Base-by-base conservation (phyloP, 2,113 vertebrate species). In the Scolopax mira region DNA sequence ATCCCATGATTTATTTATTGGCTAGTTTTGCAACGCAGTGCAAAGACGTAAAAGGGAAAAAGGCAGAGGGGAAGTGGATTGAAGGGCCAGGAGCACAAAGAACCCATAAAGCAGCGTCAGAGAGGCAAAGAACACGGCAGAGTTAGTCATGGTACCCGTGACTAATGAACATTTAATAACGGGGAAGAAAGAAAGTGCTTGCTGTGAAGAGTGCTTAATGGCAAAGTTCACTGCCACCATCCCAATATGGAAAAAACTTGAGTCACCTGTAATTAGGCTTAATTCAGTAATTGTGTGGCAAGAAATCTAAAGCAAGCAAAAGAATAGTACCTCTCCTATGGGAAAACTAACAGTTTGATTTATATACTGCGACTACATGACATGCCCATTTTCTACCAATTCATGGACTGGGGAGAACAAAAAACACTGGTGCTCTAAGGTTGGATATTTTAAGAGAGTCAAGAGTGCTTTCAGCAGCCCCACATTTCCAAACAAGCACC, bases 261-360 rank as follows among this genome's bases (percentile, higher is more conserved):
- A 33, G 46, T 15, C 33, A 41, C 33, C 44, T 77, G 58, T 35
- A 66, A 66, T 66, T 42, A 67, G 24, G 46, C 11, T 77, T 41
- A 28, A 70, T 74, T 81, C 48, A 21, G 54, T 19, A 66, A 78
- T 66, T 66, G 66, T 1, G 1, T n/a, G 14, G 24, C 22, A 86
- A 84, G 83, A 86, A 80, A 51, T 18, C 42, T 22, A 22, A 62
- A 54, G 51, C 24, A 17, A 84, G 61, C 39, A 51, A 15, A 0
- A 0, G 13, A 79, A 67, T 9, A 4, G 18, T 35, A 7, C 35
- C 46, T 49, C 10, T 33, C 11, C 28, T 25, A 3, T 9, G 37
- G 25, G 42, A 44, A 54, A 79, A 44, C 23, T 37, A 37, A 25
- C 0, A 3, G 31, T 6, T 24, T 30, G 60, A 70, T 73, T 73